phyloP scores from a whole-genome alignment of 1,140 invertebrate species.

The Lamellibrachia luymesi region DNA sequence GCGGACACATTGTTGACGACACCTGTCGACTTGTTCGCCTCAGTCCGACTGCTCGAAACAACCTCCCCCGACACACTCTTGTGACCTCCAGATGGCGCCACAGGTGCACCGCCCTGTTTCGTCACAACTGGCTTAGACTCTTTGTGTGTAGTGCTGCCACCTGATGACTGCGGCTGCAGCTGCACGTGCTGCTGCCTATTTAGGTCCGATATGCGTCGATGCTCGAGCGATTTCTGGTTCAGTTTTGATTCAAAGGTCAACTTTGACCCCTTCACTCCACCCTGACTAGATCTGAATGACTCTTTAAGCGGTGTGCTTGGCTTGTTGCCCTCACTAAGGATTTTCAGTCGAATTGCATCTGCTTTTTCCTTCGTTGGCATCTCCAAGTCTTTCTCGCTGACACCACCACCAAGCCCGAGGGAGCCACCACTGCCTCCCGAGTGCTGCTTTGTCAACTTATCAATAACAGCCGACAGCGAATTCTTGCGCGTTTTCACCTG shows the following conservation, averaged over 20 bases:
- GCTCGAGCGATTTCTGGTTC: neutral
- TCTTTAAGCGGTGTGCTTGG: slow-evolving; percentile 27
- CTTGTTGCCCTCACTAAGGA: slow-evolving; percentile 29
- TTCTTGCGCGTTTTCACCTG: neutral
- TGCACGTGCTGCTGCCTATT: neutral
- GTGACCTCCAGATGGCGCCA: neutral
- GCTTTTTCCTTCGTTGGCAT: slow-evolving; percentile 16
- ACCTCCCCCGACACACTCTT: neutral
- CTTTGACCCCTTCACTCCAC: slow-evolving; percentile 13
- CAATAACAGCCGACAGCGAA: slow-evolving; percentile 75
- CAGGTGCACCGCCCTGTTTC: neutral
- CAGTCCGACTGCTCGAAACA: neutral
- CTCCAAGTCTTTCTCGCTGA: neutral
- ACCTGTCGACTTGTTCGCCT: neutral
- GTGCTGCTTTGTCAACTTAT: slow-evolving; percentile 67
- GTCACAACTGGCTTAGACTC: neutral
- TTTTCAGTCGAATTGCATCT: slow-evolving; percentile 28
- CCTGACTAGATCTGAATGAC: slow-evolving; percentile 22
- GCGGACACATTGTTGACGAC: neutral
- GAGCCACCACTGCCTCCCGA: slow-evolving; percentile 7
- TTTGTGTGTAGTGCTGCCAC: neutral
- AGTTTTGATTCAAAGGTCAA: neutral
- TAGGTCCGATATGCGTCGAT: neutral
- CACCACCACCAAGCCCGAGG: neutral
- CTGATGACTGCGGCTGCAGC: neutral